Evolutionary conservation across 2,888 invertebrate species (phyloP).

Genomic region (Campopleginae sp.): DNA sequence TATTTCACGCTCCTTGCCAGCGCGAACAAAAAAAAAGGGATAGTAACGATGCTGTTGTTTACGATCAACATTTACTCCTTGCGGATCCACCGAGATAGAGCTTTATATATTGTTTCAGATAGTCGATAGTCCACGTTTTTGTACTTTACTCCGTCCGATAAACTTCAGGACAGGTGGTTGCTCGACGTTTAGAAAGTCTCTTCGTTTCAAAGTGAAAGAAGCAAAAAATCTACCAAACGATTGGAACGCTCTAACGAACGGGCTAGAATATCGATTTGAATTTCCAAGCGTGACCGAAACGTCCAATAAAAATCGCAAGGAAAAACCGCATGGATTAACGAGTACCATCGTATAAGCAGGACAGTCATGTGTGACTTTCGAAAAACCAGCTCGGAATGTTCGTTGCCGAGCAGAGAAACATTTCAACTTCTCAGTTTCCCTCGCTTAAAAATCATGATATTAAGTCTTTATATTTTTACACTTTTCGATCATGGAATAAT

Average conservation of each 20-base stretch:
- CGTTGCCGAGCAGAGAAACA: not conserved
- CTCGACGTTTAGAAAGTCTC: slow-evolving; percentile 38
- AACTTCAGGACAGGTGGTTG: slow-evolving; percentile 38
- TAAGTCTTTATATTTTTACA: not conserved
- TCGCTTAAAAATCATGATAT: not conserved
- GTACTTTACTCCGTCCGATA: slow-evolving; percentile 46
- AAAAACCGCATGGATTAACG: slow-evolving; percentile 20
- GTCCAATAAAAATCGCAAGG: slow-evolving; percentile 1
- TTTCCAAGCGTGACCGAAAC: slow-evolving; percentile 27
- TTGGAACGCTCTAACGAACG: slow-evolving; percentile 44
- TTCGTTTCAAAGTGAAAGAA: not conserved
- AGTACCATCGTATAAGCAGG: not conserved
- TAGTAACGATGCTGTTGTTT: slow-evolving; percentile 31
- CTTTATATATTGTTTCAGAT: slow-evolving; percentile 28
- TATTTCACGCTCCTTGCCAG: not conserved
- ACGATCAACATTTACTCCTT: slow-evolving; percentile 30
- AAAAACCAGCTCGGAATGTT: not conserved
- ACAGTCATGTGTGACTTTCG: not conserved
- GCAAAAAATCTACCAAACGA: slow-evolving; percentile 43
- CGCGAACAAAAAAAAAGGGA: not conserved
- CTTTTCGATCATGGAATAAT: not conserved
- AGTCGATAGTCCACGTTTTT: slow-evolving; percentile 43
- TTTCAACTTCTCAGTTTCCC: not conserved
- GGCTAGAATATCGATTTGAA: slow-evolving; percentile 28
- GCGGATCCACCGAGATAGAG: slow-evolving; percentile 29